phyloP scores from a whole-genome alignment of 1,140 invertebrate species.

The Dendroctonus valens region DNA sequence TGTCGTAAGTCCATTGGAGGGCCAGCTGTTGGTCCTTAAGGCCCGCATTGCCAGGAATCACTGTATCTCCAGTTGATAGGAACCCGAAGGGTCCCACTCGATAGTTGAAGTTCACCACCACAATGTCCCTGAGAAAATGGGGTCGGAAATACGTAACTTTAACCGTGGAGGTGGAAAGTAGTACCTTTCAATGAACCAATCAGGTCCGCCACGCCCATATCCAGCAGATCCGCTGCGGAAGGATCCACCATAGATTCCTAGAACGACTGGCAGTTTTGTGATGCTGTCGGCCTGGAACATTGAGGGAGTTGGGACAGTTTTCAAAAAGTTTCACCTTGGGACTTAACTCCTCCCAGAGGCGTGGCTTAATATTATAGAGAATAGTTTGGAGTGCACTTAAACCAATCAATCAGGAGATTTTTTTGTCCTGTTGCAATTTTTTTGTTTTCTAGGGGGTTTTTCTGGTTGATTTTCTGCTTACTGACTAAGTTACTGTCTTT shows the following conservation, averaged over 20 bases:
- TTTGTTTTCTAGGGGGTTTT: too few relatives aligned
- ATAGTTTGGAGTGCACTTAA: too few relatives aligned
- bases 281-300: background rate
- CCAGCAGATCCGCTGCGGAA: constrained; percentile 33
- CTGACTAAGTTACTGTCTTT: too few relatives aligned
- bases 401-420: too few relatives aligned
- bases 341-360: too few relatives aligned
- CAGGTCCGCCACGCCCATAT: constrained; percentile 18
- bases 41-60: constrained; percentile 31
- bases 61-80: constrained; percentile 27
- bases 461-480: too few relatives aligned
- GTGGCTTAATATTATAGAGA: too few relatives aligned
- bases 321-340: too few relatives aligned
- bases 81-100: constrained; percentile 32
- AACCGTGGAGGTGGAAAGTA: constrained; percentile 1
- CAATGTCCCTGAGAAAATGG: constrained; percentile 41
- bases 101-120: constrained; percentile 52
- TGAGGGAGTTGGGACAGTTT: too few relatives aligned
- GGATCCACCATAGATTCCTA: constrained; percentile 30
- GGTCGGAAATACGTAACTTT: background rate
- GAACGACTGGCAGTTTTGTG: constrained; percentile 24
- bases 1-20: constrained; percentile 28
- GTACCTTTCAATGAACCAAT: constrained; percentile 24
- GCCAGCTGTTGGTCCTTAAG: constrained; percentile 34
- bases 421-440: too few relatives aligned